Base-by-base conservation (phyloP, 1,140 invertebrate genomes). In the Artemia franciscana region DNA sequence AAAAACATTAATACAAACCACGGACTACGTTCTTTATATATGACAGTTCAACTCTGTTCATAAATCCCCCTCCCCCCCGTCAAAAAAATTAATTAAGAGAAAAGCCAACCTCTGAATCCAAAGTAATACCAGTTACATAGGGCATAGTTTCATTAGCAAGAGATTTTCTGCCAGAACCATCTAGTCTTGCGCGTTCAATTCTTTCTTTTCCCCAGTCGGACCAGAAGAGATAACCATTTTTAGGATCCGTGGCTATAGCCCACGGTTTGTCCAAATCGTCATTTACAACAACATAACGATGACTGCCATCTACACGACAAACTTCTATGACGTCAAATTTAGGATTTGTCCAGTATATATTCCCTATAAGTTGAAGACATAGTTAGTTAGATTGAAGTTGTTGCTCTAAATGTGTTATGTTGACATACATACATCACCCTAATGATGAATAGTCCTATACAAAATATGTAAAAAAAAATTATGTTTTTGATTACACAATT, bases 271-370 rank as follows among this genome's bases (percentile, higher is more conserved):
- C 73, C 61, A 78, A 64, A 56, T 71, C 69, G 1, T 67, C 70
- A 57, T 69, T 69, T 7, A 75, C 68, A 4, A 80, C 68, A 21
- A 79, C 76, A 68, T 75, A 77, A 25, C 75, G 71, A 66, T 71
- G 67, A 12, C 71, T 71, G 12, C 78, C 78, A 68, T 79, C 73
- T 5, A 77, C 65, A 27, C 73, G 68, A 28, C 75, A 69, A 5
- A 78, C 73, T 70, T 82, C 79, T 59, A 83, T 81, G 3, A 77
- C 73, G 63, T 78, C 76, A 59, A 76, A 73, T 61, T 75, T 74
- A 4, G 77, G 76, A 70, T 82, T 79, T 26, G 79, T 76, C 81
- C 81, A 83, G 66, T 82, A 83, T 30, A 83, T 71, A 66, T 79
- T 78, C 9, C 70, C 71, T 71, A 61, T 24, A 66, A 67, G n/a